These are phyloP conservation scores for Anguilla marmorata DNA, from an alignment of 2,797 vertebrate species.

Conservation along the genomic window DNA sequence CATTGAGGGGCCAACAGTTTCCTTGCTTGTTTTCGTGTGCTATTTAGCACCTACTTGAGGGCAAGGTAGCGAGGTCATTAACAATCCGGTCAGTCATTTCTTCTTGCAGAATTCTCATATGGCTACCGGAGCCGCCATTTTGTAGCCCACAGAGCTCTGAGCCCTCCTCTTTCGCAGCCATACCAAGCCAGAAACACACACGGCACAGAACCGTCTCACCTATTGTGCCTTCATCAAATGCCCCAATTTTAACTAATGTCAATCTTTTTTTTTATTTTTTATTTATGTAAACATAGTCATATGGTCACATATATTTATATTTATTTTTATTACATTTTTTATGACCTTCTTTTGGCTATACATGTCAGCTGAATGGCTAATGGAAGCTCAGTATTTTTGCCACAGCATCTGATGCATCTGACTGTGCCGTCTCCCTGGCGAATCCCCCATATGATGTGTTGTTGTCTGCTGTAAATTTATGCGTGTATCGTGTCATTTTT, in stretches of 20 bases:
- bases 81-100: too few species aligned
- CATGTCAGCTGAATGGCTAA: neutral
- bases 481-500: neutral
- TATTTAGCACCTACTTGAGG: neutral
- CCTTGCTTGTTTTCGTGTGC: neutral
- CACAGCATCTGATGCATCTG: neutral
- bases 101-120: too few species aligned
- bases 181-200: neutral
- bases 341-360: neutral
- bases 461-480: neutral
- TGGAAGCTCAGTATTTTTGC: neutral
- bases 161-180: neutral
- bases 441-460: neutral
- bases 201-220: too few species aligned
- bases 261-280: too few species aligned
- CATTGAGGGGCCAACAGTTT: neutral
- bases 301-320: neutral
- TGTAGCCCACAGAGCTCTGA: neutral
- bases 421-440: neutral
- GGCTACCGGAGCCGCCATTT: neutral
- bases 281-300: too few species aligned
- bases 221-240: too few species aligned
- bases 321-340: too few species aligned
- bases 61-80: too few species aligned
- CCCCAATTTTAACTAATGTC: too few species aligned